phyloP scores from a whole-genome alignment of 2,113 vertebrate species.

The Scopus umbretta region DNA sequence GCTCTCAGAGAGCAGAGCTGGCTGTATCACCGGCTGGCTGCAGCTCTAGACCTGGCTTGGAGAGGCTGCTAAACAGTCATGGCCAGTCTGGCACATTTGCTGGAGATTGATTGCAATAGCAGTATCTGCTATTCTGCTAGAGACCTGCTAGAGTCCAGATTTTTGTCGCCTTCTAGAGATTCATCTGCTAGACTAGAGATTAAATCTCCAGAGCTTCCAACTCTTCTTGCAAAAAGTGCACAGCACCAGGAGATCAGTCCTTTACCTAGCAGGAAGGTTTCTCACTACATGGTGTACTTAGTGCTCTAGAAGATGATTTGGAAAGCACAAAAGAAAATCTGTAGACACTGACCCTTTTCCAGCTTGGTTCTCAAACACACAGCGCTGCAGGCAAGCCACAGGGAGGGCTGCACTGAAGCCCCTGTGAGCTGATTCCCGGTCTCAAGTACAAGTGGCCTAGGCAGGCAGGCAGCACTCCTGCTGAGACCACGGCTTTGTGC shows the following conservation, averaged over 20 bases:
- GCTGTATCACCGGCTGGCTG: not conserved
- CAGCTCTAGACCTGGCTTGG: not conserved
- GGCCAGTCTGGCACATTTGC: accelerated
- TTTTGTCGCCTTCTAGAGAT: not conserved
- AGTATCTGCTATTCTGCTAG: not conserved
- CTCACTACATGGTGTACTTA: not conserved
- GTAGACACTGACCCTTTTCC: not conserved
- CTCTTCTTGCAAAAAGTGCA: not conserved
- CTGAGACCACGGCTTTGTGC: not conserved
- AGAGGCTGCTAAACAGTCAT: not conserved
- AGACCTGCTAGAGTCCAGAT: not conserved
- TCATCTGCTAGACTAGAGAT: not conserved
- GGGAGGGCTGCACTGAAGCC: not conserved
- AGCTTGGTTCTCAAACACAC: not conserved
- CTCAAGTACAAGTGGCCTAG: not conserved
- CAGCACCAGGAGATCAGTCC: not conserved
- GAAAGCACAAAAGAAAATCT: not conserved
- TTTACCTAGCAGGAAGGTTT: not conserved
- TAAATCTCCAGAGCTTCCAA: not conserved
- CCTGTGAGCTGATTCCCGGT: accelerated
- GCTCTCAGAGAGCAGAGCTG: not conserved
- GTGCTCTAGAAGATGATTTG: not conserved
- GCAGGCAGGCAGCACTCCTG: not conserved
- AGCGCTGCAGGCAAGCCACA: not conserved
- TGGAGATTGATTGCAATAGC: not conserved